Percentiles rank a stretch among this genome's conserved stretches.
Evolutionary conservation across 2,888 invertebrate species (phyloP).

Genomic region (Hirtodrosophila duncani): DNA sequence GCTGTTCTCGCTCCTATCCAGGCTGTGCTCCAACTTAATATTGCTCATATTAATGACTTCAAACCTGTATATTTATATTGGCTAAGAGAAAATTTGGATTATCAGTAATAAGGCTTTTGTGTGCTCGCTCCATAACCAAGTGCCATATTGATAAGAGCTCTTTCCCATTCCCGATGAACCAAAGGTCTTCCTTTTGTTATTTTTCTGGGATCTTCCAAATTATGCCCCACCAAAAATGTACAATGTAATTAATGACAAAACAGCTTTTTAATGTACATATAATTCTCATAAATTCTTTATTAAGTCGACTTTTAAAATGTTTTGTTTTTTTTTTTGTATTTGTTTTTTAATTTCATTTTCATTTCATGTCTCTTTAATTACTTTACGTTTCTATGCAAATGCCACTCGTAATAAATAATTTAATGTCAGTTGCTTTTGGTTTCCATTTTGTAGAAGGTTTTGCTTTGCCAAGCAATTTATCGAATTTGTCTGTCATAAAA

Average conservation of each 20-base stretch:
- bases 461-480: slow-evolving; percentile 24
- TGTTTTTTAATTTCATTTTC: slow-evolving; percentile 36
- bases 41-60: too few relatives aligned
- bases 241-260: slow-evolving; percentile 2
- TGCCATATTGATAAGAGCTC: too few relatives aligned
- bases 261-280: slow-evolving; percentile 61
- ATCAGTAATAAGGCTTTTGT: too few relatives aligned
- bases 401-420: slow-evolving; percentile 52
- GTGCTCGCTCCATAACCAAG: too few relatives aligned
- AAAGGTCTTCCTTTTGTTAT: too few relatives aligned
- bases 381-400: slow-evolving; percentile 68
- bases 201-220: neutral
- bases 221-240: neutral
- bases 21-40: too few relatives aligned
- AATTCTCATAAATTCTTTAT: slow-evolving; percentile 76
- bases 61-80: too few relatives aligned
- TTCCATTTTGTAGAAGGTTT: slow-evolving; percentile 31
- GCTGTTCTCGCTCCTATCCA: too few relatives aligned
- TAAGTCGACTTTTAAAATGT: slow-evolving; percentile 75
- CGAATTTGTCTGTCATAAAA: slow-evolving; percentile 33
- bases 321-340: slow-evolving; percentile 36
- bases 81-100: too few relatives aligned
- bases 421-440: slow-evolving; percentile 52
- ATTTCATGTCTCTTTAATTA: slow-evolving; percentile 54
- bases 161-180: too few relatives aligned